Percentiles rank a stretch among this genome's conserved stretches.
phyloP scores from a whole-genome alignment of 2,113 vertebrate genomes.

The Ginglymostoma cirratum region DNA sequence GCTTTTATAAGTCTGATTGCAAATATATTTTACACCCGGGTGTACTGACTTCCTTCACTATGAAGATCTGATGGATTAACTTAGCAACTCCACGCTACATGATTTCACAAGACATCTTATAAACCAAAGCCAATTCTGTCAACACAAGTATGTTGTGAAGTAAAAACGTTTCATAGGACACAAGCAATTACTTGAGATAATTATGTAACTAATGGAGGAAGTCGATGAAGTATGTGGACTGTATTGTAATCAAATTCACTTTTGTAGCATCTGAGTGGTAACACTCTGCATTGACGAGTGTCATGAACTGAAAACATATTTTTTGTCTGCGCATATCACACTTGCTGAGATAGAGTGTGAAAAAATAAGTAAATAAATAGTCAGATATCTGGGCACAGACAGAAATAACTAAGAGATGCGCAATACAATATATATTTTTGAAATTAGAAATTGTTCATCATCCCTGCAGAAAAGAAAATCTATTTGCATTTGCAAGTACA shows the following conservation, averaged over 20 bases:
- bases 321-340: not conserved
- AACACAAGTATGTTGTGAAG: not conserved
- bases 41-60: not conserved
- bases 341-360: not conserved
- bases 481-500: not conserved
- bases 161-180: not conserved
- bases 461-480: not conserved
- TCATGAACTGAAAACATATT: not conserved
- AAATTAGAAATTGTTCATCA: not conserved
- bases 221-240: not conserved
- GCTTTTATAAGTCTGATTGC: not conserved
- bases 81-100: not conserved
- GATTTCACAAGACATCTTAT: not conserved
- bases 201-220: conserved; percentile 18
- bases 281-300: not conserved
- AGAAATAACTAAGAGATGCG: not conserved
- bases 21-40: not conserved
- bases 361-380: not conserved
- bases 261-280: not conserved
- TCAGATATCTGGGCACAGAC: not conserved
- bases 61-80: not conserved
- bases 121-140: not conserved
- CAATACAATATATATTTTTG: not conserved
- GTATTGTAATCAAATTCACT: not conserved
- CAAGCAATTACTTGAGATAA: conserved; percentile 26